Percentiles rank a stretch among this genome's conserved stretches.
phyloP scores from a whole-genome alignment of 2,797 vertebrate genomes.

The Labeo calbasu region DNA sequence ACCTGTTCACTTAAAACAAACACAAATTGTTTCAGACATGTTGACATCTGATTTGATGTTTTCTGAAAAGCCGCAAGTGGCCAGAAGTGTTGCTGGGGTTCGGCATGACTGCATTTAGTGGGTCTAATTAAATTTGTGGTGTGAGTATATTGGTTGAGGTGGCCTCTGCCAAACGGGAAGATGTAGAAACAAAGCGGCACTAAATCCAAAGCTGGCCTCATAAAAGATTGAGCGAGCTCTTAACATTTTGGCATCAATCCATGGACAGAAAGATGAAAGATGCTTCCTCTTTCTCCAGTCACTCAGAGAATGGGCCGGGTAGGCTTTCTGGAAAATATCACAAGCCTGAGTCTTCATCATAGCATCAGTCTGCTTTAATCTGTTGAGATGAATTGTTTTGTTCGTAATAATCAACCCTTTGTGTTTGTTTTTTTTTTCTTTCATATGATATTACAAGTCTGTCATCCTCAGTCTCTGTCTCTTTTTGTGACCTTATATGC shows the following conservation, averaged over 20 bases:
- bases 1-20: not conserved
- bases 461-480: not conserved
- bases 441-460: not conserved
- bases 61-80: not conserved
- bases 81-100: slow-evolving; percentile 6
- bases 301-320: slow-evolving; percentile 18
- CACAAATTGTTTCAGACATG: not conserved
- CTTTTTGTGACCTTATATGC: not conserved
- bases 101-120: not conserved
- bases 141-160: slow-evolving; percentile 35
- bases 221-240: slow-evolving; percentile 42
- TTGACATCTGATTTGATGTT: not conserved
- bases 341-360: not conserved
- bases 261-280: slow-evolving; percentile 58
- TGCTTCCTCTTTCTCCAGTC: slow-evolving; percentile 35
- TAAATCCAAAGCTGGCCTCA: slow-evolving; percentile 54
- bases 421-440: not conserved
- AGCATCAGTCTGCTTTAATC: slow-evolving; percentile 15
- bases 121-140: slow-evolving; percentile 44
- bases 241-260: slow-evolving; percentile 56
- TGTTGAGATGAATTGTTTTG: slow-evolving; percentile 4
- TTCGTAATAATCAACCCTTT: not conserved
- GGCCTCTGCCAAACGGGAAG: slow-evolving; percentile 28
- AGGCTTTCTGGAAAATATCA: slow-evolving; percentile 25
- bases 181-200: slow-evolving; percentile 38